Evolutionary conservation across 2,797 vertebrate species (phyloP), one percentile per base, ranked within the genome.

Genomic region (Petrocephalus schoutedeni): DNA sequence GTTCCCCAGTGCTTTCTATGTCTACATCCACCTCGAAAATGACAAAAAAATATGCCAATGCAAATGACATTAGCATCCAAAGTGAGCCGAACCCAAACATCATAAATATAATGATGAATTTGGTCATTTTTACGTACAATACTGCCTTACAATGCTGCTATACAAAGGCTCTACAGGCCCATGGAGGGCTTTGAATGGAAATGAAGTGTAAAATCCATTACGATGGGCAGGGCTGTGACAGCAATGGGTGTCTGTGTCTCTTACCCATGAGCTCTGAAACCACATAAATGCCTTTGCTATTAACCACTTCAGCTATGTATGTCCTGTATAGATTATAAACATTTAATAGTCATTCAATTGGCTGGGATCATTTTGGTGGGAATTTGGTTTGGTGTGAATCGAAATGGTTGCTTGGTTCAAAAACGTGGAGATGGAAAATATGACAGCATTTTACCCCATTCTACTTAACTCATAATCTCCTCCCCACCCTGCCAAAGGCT

Each of bases 391-490:
- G n/a, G 51, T 71, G 45, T 87, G 51, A 71, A 87, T 51, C 21
- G 14, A 87, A 87, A 87, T 67, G 61, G 49, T 56, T 87, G 45
- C n/a, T 16, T 87, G 56, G 54, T 58, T 86, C 49, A 54, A n/a
- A 86, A 89, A 87, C 88, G 67, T 89, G 14, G 54, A 88, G 51
- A 41, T 86, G n/a, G 64, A 86, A 87, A 36, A 45, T 21, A 87
- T 57, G 58, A 77, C 9, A 36, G n/a, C 57, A 85, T 16, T 58
- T 36, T 82, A 89, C 89, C 45, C 84, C 85, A 54, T 0, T 21
- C 83, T 77, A 56, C 87, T 87, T 88, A 45, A 89, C 67, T 57
- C 58, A 89, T 90, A 90, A 90, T 90, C 88, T 91, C 86, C 87
- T 88, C 77, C 87, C 87, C 57, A 64, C 90, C 57, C 85, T 90